Conservation (phyloP, 2,113 vertebrate genomes). For the Xenopus tropicalis region UCB_Xtro_10.0 CM004445.2:128928001-128928500, state of each 20-base stretch:
- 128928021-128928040: too few relatives aligned
- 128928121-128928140: background rate
- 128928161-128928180: background rate
- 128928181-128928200: background rate
- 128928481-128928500: slow-evolving; percentile 4
- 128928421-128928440: background rate
- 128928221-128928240: slow-evolving; percentile 1
- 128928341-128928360: slow-evolving; percentile 13
- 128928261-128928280: slow-evolving; percentile 18
- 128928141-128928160: background rate
- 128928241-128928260: slow-evolving; percentile 16
- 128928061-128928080: background rate
- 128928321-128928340: slow-evolving; percentile 5
- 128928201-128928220: slow-evolving; percentile 24
- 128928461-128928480: slow-evolving; percentile 18
- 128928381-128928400: slow-evolving; percentile 4
- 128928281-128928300: slow-evolving; percentile 27
- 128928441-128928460: slow-evolving; percentile 4
- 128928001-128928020: too few relatives aligned
- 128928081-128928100: background rate
- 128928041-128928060: too few relatives aligned
- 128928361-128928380: slow-evolving; percentile 29
- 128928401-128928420: slow-evolving; percentile 28
- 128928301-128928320: slow-evolving; percentile 4
- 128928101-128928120: background rate